Base-by-base conservation (phyloP, 1,140 invertebrate species). In the Lanistes nyassanus region DNA sequence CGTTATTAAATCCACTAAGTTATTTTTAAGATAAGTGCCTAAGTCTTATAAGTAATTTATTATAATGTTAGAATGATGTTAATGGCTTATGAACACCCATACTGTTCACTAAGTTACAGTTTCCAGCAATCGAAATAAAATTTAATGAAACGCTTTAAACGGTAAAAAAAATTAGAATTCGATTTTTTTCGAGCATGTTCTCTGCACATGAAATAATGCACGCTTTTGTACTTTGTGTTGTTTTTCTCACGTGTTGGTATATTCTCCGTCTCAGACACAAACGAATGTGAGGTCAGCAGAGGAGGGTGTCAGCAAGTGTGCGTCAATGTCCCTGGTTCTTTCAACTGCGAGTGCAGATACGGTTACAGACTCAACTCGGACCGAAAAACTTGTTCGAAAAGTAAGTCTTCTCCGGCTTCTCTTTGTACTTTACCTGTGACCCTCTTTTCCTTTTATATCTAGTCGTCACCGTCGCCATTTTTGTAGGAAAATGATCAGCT, bases 281-380 rank as follows among this genome's bases (percentile, higher is more conserved):
- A 89, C 70, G 88, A 89, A 77, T 89, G 88, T 75, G 36, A 76
- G 21, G 69, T 67, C 21, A 76, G 76, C 13, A 83, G 81, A 67
- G 82, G 79, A 36, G 80, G 72, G 0, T 89, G 88, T 81, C 78
- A 86, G 51, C 88, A 89, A 42, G 79, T 78, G 31, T 83, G 82
- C 67, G 37, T 51, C 9, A 80, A 82, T 55, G 65, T 70, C 13
- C 64, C 65, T 29, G 80, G 82, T 3, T 73, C 64, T 7, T 83
- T 79, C 68, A 79, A 76, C 47, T 83, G 82, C 70, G 55, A 56
- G 9, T 83, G 82, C 64, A 55, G 75, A 47, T 56, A 62, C 37
- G 82, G 82, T 21, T 83, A 78, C 55, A 37, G 29, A 37, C 70
- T 83, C 9, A 75, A 79, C 31, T 60, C 72, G 37, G 81, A 82